A percentile compares a stretch with the other conserved stretches of the same genome.
Evolutionary conservation across 2,888 invertebrate genomes (phyloP).

Genomic region (Eubasilissa splendida): DNA sequence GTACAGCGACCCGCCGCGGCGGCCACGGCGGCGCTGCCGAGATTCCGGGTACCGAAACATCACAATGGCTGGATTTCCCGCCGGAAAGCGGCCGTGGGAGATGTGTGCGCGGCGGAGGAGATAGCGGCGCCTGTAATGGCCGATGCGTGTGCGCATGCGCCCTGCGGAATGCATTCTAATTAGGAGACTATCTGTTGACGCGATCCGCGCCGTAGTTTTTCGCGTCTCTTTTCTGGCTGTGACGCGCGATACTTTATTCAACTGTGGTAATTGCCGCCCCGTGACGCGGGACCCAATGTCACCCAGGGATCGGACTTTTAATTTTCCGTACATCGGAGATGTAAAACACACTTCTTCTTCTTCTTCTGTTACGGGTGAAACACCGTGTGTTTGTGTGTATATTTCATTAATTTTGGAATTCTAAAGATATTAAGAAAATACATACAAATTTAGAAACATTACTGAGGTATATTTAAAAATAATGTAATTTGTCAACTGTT

Average conservation of each 20-base stretch:
- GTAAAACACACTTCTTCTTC: too few relatives aligned
- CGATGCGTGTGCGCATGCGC: conserved; percentile 25
- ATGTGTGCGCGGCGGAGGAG: conserved; percentile 5
- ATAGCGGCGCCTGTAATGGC: conserved; percentile 34
- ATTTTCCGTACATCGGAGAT: background rate
- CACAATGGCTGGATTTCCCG: conserved; percentile 40
- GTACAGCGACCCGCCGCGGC: background rate
- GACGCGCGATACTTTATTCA: conserved; percentile 20
- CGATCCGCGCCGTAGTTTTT: conserved; percentile 44
- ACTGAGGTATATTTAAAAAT: too few relatives aligned
- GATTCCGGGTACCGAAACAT: conserved; percentile 16
- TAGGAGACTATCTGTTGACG: conserved; percentile 47
- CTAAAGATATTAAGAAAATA: too few relatives aligned
- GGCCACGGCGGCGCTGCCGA: too few relatives aligned
- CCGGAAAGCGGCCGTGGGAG: conserved; percentile 40
- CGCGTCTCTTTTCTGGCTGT: conserved; percentile 21
- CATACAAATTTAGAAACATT: too few relatives aligned
- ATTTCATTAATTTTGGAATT: too few relatives aligned
- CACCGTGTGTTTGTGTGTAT: too few relatives aligned
- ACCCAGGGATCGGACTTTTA: background rate
- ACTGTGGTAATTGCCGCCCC: conserved; percentile 18
- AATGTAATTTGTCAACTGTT: too few relatives aligned
- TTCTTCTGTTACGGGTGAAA: too few relatives aligned
- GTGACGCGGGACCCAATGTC: background rate
- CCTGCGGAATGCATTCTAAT: conserved; percentile 55